Conservation (phyloP, 2,888 invertebrate species). For the Caenorhabditis sp. region DNA sequence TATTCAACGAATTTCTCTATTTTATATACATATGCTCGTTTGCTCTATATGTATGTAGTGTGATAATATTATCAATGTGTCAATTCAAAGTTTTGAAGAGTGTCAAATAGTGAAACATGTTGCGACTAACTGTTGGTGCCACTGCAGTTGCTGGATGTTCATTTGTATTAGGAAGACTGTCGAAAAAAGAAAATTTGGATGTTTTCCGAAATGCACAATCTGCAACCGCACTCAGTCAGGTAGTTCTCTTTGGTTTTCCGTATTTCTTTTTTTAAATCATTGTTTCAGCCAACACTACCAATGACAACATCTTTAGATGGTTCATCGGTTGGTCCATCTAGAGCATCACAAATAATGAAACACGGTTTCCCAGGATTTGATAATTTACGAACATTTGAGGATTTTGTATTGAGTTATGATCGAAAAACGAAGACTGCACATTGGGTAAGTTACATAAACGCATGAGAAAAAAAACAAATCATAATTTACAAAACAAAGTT, state of each 20-base stretch:
- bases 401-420: conserved; percentile 92
- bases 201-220: conserved; percentile 20
- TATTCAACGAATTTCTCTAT: no score
- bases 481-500: no score
- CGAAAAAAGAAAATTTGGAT: conserved; percentile 15
- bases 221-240: conserved; percentile 10
- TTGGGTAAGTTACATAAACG: conserved; percentile 79
- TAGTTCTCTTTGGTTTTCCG: no score
- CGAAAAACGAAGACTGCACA: conserved; percentile 81
- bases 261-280: no score
- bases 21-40: no score
- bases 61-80: neutral
- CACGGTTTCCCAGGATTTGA: conserved; percentile 91
- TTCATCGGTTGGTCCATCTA: conserved; percentile 49
- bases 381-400: conserved; percentile 85
- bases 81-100: neutral
- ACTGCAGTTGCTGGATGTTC: conserved; percentile 32
- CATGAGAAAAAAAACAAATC: no score
- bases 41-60: no score
- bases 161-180: conserved; percentile 25
- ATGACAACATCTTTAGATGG: conserved; percentile 12
- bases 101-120: neutral
- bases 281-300: neutral
- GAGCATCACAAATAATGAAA: conserved; percentile 65
- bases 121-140: conserved; percentile 24